Evolutionary conservation across 2,888 invertebrate genomes (phyloP).

Genomic region (Leucoma salicis): DNA sequence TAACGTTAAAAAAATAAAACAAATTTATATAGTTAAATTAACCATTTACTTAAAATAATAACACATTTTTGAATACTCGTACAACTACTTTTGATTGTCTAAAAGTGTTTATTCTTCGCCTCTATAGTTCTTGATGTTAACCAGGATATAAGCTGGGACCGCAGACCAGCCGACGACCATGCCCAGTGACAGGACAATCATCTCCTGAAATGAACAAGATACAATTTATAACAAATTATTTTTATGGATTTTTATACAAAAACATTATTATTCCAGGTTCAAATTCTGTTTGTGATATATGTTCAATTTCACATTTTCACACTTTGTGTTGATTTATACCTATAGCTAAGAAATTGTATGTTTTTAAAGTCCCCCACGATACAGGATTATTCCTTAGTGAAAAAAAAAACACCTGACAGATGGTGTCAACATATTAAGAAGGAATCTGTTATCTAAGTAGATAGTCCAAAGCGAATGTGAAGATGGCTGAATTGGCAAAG

Average conservation of each 20-base stretch:
- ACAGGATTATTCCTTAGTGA: too few species aligned
- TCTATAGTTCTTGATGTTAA: conserved; percentile 71
- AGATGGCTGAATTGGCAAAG: too few species aligned
- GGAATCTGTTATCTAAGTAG: too few species aligned
- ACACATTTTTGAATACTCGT: conserved; percentile 16
- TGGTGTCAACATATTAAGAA: background rate
- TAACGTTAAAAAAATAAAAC: background rate
- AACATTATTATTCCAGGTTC: too few species aligned
- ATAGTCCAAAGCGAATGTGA: too few species aligned
- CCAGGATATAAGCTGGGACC: conserved; percentile 63
- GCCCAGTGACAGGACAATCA: conserved; percentile 42
- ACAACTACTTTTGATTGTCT: conserved; percentile 2
- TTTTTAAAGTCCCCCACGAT: too few species aligned
- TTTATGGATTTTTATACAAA: background rate
- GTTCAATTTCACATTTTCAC: too few species aligned
- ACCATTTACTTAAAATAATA: conserved; percentile 39
- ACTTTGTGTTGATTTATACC: too few species aligned
- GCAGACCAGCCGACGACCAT: conserved; percentile 66
- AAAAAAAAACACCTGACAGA: too few species aligned
- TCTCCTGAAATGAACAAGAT: conserved; percentile 50
- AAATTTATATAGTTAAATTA: conserved; percentile 32
- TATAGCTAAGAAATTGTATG: too few species aligned
- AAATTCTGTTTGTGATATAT: too few species aligned
- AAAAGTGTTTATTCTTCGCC: conserved; percentile 43
- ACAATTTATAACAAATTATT: background rate